These are phyloP conservation scores for Artibeus lituratus DNA, from an alignment of 2,797 vertebrate species.

Conservation along the genomic window DNA sequence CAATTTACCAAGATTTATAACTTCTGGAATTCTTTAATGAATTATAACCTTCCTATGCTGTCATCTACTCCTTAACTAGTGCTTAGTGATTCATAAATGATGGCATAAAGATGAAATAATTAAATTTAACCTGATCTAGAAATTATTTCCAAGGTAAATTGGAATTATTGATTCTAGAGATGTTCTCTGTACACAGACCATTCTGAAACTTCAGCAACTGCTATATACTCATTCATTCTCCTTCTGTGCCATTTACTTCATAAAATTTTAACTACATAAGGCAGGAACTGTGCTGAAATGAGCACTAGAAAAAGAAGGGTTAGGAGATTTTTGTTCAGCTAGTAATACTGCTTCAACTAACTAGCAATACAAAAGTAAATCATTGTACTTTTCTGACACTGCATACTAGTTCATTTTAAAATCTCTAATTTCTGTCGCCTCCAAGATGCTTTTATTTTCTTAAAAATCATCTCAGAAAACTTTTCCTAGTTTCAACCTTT, in stretches of 20 bases:
- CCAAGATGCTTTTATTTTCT: slow-evolving; percentile 19
- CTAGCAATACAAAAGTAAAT: not conserved
- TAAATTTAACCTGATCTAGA: slow-evolving; percentile 4
- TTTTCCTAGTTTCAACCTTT: slow-evolving; percentile 12
- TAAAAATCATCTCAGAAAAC: not conserved
- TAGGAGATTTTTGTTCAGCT: not conserved
- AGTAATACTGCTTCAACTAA: not conserved
- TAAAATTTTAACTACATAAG: slow-evolving; percentile 14
- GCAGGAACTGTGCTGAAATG: not conserved
- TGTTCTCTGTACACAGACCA: not conserved
- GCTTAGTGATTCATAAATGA: not conserved
- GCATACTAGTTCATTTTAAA: not conserved
- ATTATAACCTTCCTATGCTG: not conserved
- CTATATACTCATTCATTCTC: not conserved
- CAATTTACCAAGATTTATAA: slow-evolving; percentile 29
- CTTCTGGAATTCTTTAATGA: slow-evolving; percentile 16
- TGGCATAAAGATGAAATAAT: slow-evolving; percentile 4
- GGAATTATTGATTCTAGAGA: slow-evolving; percentile 16
- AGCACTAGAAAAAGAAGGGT: not conserved
- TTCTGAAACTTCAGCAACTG: not conserved
- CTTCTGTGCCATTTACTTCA: not conserved
- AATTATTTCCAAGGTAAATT: slow-evolving; percentile 7
- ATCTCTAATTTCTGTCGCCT: not conserved
- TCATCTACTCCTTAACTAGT: not conserved
- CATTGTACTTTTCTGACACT: not conserved